Conservation (phyloP, 1,140 invertebrate genomes). For the Pogonus chalceus region DNA sequence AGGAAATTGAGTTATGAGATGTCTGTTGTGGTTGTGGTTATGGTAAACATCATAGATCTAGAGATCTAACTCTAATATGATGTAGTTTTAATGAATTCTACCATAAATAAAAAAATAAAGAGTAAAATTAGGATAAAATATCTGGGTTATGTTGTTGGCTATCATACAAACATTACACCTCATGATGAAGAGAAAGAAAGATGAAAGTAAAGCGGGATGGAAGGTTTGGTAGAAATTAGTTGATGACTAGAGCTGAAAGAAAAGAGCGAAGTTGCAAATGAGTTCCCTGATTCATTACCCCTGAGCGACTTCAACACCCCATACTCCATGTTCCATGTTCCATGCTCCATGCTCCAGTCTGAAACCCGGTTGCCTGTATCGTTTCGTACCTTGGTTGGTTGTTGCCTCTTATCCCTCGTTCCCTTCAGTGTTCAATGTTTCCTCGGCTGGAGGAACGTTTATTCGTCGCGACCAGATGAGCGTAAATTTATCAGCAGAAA, state of each 20-base stretch:
- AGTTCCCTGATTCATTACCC: slow-evolving; percentile 31
- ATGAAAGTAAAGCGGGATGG: slow-evolving; percentile 10
- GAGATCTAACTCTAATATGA: too few species aligned
- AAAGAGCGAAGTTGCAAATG: slow-evolving; percentile 30
- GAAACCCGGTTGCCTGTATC: slow-evolving; percentile 4
- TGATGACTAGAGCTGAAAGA: slow-evolving; percentile 30
- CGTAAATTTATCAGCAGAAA: neutral
- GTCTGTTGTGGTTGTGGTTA: too few species aligned
- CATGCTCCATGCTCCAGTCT: neutral
- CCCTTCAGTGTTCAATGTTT: neutral
- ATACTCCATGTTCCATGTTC: neutral
- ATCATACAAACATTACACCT: neutral
- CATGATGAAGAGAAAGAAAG: neutral
- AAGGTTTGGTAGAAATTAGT: slow-evolving; percentile 28
- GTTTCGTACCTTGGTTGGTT: neutral
- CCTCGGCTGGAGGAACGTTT: neutral
- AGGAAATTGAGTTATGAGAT: slow-evolving; percentile 5
- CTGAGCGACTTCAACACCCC: slow-evolving; percentile 3
- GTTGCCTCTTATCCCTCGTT: neutral
- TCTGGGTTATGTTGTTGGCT: slow-evolving; percentile 1
- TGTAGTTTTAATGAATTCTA: too few species aligned
- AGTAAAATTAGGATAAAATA: too few species aligned
- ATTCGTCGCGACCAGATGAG: neutral
- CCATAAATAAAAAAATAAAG: too few species aligned
- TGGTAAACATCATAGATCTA: too few species aligned